phyloP scores from a whole-genome alignment of 2,113 vertebrate genomes.

The Jacana jacana region DNA sequence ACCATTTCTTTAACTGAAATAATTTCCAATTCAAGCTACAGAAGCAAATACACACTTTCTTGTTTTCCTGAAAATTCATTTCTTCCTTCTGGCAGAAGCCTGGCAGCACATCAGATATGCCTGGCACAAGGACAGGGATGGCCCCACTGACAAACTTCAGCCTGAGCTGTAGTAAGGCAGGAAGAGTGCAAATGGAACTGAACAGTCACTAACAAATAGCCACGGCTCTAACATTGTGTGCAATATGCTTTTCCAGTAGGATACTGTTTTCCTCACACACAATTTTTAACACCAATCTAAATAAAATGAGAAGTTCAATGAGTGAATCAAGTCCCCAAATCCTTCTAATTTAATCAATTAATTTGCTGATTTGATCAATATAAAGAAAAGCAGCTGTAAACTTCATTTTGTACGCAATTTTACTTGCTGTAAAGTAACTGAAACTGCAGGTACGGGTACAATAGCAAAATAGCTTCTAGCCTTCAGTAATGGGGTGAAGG shows the following conservation, averaged over 20 bases:
- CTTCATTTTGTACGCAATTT: neutral
- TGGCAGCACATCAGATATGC: rapidly evolving
- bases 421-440: neutral
- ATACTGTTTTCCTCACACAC: neutral
- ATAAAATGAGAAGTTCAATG: neutral
- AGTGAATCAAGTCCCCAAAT: neutral
- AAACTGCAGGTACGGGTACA: neutral
- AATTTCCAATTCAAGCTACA: neutral
- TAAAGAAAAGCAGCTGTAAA: neutral
- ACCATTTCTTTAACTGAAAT: neutral
- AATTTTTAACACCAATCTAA: neutral
- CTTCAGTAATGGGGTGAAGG: neutral
- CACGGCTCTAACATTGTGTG: rapidly evolving
- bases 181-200: rapidly evolving
- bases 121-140: neutral
- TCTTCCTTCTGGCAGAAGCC: neutral
- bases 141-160: neutral
- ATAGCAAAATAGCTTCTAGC: neutral
- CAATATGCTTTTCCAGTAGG: neutral
- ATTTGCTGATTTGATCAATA: neutral
- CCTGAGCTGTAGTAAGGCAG: neutral
- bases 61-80: neutral
- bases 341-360: rapidly evolving
- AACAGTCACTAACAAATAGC: neutral
- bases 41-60: neutral